phyloP scores from a whole-genome alignment of 92 coral and sea anemone genomes.

The Epizoanthus rinbou region DNA sequence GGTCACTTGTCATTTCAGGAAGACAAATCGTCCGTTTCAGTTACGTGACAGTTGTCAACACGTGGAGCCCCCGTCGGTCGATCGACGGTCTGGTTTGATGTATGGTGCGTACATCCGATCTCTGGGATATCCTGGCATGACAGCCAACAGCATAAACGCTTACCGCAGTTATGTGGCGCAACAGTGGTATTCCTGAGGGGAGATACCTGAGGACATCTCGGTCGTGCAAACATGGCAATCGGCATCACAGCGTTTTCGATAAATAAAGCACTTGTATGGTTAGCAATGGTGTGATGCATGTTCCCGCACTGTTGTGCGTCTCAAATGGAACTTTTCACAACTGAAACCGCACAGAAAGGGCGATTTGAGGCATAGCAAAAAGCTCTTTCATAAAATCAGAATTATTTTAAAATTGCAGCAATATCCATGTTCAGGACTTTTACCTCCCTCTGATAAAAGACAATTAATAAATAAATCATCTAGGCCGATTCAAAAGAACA shows the following conservation, averaged over 20 bases:
- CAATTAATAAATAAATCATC: too few relatives aligned
- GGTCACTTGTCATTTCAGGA: constrained; percentile 48
- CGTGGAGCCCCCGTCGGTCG: constrained; percentile 77
- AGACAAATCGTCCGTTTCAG: constrained; percentile 61
- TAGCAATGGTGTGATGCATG: too few relatives aligned
- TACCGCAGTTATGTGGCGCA: constrained; percentile 56
- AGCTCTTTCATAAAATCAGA: too few relatives aligned
- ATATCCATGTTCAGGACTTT: too few relatives aligned
- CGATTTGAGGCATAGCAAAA: too few relatives aligned
- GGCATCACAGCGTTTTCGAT: neutral
- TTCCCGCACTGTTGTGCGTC: too few relatives aligned
- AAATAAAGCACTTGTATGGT: too few relatives aligned
- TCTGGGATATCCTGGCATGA: constrained; percentile 56
- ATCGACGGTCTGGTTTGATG: constrained; percentile 57
- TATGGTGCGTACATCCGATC: constrained; percentile 72
- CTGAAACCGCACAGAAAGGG: too few relatives aligned
- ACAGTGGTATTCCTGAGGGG: constrained; percentile 41
- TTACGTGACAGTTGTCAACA: constrained; percentile 61
- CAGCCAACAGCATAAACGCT: constrained; percentile 47
- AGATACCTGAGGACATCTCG: neutral
- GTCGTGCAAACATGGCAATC: neutral
- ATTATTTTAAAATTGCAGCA: too few relatives aligned
- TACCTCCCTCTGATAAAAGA: too few relatives aligned
- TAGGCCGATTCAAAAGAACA: too few relatives aligned
- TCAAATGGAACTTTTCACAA: too few relatives aligned